phyloP scores from a whole-genome alignment of 2,888 invertebrate genomes.

The Dascillus cervinus region DNA sequence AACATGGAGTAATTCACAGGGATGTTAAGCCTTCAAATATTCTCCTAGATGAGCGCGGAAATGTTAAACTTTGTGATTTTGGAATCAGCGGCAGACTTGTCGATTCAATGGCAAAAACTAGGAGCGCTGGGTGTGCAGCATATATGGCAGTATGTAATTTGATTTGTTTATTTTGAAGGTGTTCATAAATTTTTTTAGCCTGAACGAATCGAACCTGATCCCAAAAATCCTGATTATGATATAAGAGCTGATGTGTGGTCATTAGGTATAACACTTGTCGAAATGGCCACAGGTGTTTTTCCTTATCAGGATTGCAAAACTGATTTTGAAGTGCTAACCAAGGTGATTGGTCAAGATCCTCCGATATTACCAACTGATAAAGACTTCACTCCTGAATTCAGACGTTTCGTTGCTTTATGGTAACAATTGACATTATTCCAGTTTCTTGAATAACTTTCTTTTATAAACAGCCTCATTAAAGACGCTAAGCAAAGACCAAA shows the following conservation, averaged over 20 bases:
- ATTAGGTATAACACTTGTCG: slow-evolving; percentile 90
- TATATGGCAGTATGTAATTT: slow-evolving; percentile 88
- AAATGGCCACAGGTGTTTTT: slow-evolving; percentile 93
- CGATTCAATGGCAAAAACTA: slow-evolving; percentile 95
- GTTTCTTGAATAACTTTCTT: slow-evolving; percentile 1
- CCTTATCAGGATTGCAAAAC: slow-evolving; percentile 92
- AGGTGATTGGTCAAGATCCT: slow-evolving; percentile 81
- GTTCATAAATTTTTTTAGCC: slow-evolving; percentile 53
- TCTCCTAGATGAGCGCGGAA: slow-evolving; percentile 87
- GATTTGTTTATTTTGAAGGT: background rate
- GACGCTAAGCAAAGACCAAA: slow-evolving; percentile 91
- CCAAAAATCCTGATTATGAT: slow-evolving; percentile 91
- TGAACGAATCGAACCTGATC: slow-evolving; percentile 93
- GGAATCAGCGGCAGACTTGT: slow-evolving; percentile 97
- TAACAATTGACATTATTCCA: slow-evolving; percentile 35
- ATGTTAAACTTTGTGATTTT: slow-evolving; percentile 98
- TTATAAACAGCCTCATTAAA: slow-evolving; percentile 70
- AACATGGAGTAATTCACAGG: slow-evolving; percentile 94
- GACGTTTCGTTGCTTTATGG: slow-evolving; percentile 87
- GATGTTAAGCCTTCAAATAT: slow-evolving; percentile 99
- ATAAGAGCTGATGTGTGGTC: slow-evolving; percentile 99
- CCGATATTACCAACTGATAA: slow-evolving; percentile 72
- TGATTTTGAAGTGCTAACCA: slow-evolving; percentile 94
- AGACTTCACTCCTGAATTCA: slow-evolving; percentile 78
- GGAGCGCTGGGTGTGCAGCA: slow-evolving; percentile 97